A percentile compares a stretch with the other conserved stretches of the same genome.
phyloP scores from a whole-genome alignment of 2,888 invertebrate species.

The Platynereis dumerilii region DNA sequence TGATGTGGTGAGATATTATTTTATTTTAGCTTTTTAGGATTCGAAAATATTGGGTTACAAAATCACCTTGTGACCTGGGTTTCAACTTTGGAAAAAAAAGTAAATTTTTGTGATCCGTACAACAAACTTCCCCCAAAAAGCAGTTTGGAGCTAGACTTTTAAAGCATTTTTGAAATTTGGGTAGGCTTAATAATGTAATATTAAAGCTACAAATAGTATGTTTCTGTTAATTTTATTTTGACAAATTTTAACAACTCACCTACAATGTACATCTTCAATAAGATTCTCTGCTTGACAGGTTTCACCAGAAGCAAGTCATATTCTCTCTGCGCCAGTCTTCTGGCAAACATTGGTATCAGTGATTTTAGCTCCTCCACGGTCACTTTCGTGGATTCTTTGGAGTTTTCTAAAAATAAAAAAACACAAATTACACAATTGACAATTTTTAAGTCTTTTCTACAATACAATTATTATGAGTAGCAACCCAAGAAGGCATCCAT shows the following conservation, averaged over 20 bases:
- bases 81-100: too few species aligned
- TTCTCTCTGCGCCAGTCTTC: conserved; percentile 55
- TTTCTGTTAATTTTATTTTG: not conserved
- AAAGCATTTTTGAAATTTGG: too few species aligned
- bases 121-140: too few species aligned
- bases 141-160: too few species aligned
- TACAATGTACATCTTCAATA: conserved; percentile 54
- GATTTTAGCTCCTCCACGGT: conserved; percentile 52
- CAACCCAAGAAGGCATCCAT: too few species aligned
- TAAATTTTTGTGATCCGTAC: too few species aligned
- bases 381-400: conserved; percentile 51
- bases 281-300: conserved; percentile 50
- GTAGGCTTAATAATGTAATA: not conserved
- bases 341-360: conserved; percentile 53
- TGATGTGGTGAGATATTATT: too few species aligned
- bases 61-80: too few species aligned
- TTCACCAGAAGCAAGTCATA: conserved; percentile 54
- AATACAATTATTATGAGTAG: too few species aligned
- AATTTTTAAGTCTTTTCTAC: too few species aligned
- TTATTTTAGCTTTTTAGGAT: too few species aligned
- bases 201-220: not conserved
- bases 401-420: conserved; percentile 50
- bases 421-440: not conserved
- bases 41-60: too few species aligned
- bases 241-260: conserved; percentile 14